Conservation (phyloP, 2,888 invertebrate genomes). For the Sminthurides aquaticus region DNA sequence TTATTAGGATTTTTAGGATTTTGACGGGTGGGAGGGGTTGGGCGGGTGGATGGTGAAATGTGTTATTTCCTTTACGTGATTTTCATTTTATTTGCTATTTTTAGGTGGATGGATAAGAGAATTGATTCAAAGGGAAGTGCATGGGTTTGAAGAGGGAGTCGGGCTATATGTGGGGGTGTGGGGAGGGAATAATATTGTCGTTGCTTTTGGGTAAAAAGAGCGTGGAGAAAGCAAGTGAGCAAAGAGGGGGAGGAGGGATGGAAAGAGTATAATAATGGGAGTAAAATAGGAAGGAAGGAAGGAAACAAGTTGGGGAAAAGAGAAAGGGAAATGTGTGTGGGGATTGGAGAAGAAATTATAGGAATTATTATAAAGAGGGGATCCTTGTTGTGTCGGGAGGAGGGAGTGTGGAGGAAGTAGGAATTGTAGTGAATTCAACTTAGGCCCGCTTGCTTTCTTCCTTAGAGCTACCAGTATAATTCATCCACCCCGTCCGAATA, state of each 20-base stretch:
- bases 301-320: not conserved
- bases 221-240: not conserved
- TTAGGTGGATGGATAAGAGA: not conserved
- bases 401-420: not conserved
- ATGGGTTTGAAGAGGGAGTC: no score
- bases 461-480: not conserved
- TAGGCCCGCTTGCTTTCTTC: not conserved
- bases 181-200: no score
- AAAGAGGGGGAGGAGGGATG: no score
- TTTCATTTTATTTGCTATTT: not conserved
- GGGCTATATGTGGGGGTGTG: no score
- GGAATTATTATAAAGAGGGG: not conserved
- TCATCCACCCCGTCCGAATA: slow-evolving; percentile 12
- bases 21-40: not conserved
- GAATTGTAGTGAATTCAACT: not conserved
- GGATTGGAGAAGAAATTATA: not conserved
- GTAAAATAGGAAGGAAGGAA: not conserved
- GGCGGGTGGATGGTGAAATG: not conserved
- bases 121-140: not conserved
- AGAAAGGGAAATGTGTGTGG: not conserved
- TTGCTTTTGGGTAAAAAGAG: no score
- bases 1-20: not conserved
- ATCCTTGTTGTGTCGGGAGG: not conserved
- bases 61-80: not conserved
- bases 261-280: no score